phyloP scores from a whole-genome alignment of 2,113 vertebrate species.

The Takifugu flavidus region DNA sequence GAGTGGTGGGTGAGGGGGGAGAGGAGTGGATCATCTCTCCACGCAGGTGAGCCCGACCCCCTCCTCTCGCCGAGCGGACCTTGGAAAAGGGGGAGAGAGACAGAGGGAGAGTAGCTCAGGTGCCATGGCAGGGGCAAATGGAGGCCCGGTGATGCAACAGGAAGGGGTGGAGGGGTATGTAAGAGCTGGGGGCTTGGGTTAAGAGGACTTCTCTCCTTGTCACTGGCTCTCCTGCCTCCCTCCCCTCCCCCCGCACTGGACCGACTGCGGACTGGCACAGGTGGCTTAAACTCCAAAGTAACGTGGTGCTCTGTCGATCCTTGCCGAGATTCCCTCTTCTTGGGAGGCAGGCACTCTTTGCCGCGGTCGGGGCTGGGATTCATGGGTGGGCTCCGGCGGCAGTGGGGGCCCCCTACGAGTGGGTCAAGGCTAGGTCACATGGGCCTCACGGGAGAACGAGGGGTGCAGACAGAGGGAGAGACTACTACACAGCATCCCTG shows the following conservation, averaged over 20 bases:
- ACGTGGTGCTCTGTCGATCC: constrained; percentile 63
- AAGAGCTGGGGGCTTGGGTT: constrained; percentile 59
- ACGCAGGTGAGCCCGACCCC: constrained; percentile 62
- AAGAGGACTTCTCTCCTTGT: constrained; percentile 46
- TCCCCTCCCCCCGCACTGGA: constrained; percentile 59
- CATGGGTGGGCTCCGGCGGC: constrained; percentile 77
- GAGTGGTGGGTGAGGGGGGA: constrained; percentile 60
- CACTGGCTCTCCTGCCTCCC: constrained; percentile 53
- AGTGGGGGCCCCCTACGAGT: constrained; percentile 63
- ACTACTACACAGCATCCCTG: constrained; percentile 73
- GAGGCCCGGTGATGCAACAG: constrained; percentile 50
- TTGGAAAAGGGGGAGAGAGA: constrained; percentile 62
- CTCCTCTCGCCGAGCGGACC: constrained; percentile 64
- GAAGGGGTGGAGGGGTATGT: constrained; percentile 59
- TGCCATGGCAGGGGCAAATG: constrained; percentile 69
- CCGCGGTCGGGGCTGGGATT: constrained; percentile 78
- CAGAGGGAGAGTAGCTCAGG: constrained; percentile 60
- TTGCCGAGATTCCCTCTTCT: constrained; percentile 80
- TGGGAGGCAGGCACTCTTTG: constrained; percentile 81
- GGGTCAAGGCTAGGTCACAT: constrained; percentile 79
- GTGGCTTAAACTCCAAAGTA: constrained; percentile 74
- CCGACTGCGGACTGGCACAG: constrained; percentile 68
- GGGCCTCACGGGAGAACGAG: constrained; percentile 73
- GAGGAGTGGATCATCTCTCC: constrained; percentile 72
- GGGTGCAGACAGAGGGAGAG: constrained; percentile 62